phyloP scores from a whole-genome alignment of 2,113 vertebrate species.

The Lucifuga dentata region DNA sequence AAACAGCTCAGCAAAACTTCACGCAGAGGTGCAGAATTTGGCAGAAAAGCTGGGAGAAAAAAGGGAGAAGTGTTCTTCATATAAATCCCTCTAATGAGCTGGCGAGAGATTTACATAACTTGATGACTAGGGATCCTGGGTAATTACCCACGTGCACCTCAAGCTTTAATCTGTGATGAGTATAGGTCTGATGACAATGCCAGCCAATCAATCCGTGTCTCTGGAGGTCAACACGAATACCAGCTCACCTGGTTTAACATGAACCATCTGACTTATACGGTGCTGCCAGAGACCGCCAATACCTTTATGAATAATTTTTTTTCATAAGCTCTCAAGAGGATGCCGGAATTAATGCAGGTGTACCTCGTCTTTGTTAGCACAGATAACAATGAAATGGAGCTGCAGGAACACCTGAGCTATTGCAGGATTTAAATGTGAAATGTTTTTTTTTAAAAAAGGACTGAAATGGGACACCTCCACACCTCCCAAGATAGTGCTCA shows the following conservation, averaged over 20 bases:
- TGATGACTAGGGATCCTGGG: constrained; percentile 71
- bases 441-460: constrained; percentile 35
- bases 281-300: constrained; percentile 26
- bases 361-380: constrained; percentile 39
- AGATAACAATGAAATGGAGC: constrained; percentile 8
- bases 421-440: constrained; percentile 26
- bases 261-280: constrained; percentile 39
- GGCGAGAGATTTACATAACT: constrained; percentile 59
- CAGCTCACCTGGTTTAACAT: constrained; percentile 34
- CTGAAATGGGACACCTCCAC: constrained; percentile 30
- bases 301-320: constrained; percentile 51
- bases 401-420: constrained; percentile 40
- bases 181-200: constrained; percentile 59
- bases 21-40: constrained; percentile 40
- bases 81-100: constrained; percentile 64
- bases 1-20: constrained; percentile 39
- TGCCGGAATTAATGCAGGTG: constrained; percentile 20
- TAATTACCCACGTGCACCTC: constrained; percentile 68
- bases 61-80: constrained; percentile 60
- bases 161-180: constrained; percentile 68
- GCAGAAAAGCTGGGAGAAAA: constrained; percentile 31
- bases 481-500: constrained; percentile 31
- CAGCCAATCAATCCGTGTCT: constrained; percentile 53
- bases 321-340: constrained; percentile 32
- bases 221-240: constrained; percentile 45